Evolutionary conservation across 1,140 invertebrate genomes (phyloP), one percentile per base, ranked within the genome.

Genomic region (Zaprionus capensis): DNA sequence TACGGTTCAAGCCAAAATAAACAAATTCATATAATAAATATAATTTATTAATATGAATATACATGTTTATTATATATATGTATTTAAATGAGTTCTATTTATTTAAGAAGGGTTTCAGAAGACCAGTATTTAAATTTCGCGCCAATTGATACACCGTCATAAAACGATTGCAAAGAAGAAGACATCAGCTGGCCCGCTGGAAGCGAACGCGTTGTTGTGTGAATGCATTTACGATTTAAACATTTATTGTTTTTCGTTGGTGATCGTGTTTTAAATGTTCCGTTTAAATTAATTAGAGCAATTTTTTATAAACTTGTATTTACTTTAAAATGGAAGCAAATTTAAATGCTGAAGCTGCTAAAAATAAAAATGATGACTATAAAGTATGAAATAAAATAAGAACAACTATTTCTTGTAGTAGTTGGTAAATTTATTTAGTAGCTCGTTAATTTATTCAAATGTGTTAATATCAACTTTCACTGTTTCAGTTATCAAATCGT

Each of bases 181-280:
- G 58, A 12, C 31, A 61, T 41, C 71, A 73, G 71, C 49, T 73
- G 71, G 34, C 55, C 7, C 17, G 20, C 20, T 22, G 46, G 46
- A 49, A 22, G 46, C 46, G 46, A 51, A 15, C 65, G 65, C 71
- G 65, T 56, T 57, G 1, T 2, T 14, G 22, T 49, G 51, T 69
- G 78, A 80, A 70, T 73, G 78, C 5, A 36, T 44, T 11, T 15
- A 66, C 31, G 49, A 59, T 76, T 79, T 79, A 44, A 36, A 44
- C 44, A 58, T 57, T 63, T 69, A 44, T 69, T 74, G 53, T 46
- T 65, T 41, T 53, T 55, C 55, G 36, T 56, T 56, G 70, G 70
- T 64, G 75, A 64, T 72, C 70, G 68, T n/a, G 24, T 61, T 62
- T 69, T 77, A 66, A 77, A 69, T 53, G 20, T 34, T 61, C 22